phyloP scores from a whole-genome alignment of 2,797 vertebrate genomes.

The Eospalax fontanierii region DNA sequence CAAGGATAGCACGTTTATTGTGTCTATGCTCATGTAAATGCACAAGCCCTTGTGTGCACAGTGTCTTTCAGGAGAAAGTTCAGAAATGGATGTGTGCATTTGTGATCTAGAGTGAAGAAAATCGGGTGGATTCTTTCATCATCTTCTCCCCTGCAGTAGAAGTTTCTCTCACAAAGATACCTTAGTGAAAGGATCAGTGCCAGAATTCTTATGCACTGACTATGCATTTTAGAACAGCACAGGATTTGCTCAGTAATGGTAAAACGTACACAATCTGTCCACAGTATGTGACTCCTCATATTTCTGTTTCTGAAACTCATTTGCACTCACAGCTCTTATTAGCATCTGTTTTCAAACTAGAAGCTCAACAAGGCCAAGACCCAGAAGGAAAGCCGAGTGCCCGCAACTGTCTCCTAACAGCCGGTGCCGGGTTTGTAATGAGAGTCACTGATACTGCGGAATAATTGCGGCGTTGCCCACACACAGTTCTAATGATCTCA shows the following conservation, averaged over 20 bases:
- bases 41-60: not conserved
- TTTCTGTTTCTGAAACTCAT: not conserved
- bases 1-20: not conserved
- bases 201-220: not conserved
- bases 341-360: not conserved
- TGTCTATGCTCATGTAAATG: not conserved
- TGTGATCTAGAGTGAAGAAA: not conserved
- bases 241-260: not conserved
- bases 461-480: not conserved
- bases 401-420: rapidly evolving
- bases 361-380: not conserved
- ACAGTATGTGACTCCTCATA: not conserved
- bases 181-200: not conserved
- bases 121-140: not conserved
- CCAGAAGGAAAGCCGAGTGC: not conserved
- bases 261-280: not conserved
- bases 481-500: not conserved
- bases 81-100: not conserved
- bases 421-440: not conserved
- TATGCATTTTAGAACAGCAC: slow-evolving; percentile 4
- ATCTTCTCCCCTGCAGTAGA: not conserved
- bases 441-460: not conserved
- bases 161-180: not conserved
- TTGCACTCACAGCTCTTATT: not conserved
- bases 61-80: not conserved